Conservation (phyloP, 37 sponge, comb jelly and placozoan species). For the Mnemiopsis leidyi region DNA sequence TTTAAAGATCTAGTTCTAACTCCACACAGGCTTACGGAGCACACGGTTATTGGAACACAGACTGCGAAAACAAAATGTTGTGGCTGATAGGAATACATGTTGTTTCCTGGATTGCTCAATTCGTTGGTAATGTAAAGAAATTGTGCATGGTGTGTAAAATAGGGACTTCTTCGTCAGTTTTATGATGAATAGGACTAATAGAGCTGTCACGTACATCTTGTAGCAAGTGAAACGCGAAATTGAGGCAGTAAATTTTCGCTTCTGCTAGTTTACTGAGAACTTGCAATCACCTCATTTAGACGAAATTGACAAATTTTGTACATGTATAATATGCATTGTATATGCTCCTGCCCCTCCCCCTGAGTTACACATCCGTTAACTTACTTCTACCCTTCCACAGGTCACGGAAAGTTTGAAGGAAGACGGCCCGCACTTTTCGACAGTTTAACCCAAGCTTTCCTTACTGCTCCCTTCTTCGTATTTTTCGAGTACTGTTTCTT, state of each 20-base stretch:
- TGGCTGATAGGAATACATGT: slow-evolving; percentile 35
- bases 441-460: slow-evolving; percentile 24
- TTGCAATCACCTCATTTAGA: too few relatives aligned
- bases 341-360: too few relatives aligned
- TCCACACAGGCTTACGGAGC: slow-evolving; percentile 23
- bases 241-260: too few relatives aligned
- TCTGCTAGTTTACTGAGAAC: too few relatives aligned
- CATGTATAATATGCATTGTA: too few relatives aligned
- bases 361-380: neutral
- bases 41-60: slow-evolving; percentile 12
- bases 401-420: slow-evolving; percentile 57
- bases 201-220: too few relatives aligned
- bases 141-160: too few relatives aligned
- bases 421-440: slow-evolving; percentile 51
- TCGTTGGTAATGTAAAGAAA: slow-evolving; percentile 50
- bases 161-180: too few relatives aligned
- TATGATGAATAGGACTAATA: too few relatives aligned
- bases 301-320: neutral
- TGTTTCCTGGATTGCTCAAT: slow-evolving; percentile 56
- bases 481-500: slow-evolving; percentile 65
- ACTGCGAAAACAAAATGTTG: neutral
- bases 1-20: too few relatives aligned
- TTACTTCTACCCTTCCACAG: neutral
- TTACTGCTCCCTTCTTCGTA: slow-evolving; percentile 61
- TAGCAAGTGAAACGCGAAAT: too few relatives aligned